Conservation (phyloP, 2,797 vertebrate species). For the Malurus splendens region DNA sequence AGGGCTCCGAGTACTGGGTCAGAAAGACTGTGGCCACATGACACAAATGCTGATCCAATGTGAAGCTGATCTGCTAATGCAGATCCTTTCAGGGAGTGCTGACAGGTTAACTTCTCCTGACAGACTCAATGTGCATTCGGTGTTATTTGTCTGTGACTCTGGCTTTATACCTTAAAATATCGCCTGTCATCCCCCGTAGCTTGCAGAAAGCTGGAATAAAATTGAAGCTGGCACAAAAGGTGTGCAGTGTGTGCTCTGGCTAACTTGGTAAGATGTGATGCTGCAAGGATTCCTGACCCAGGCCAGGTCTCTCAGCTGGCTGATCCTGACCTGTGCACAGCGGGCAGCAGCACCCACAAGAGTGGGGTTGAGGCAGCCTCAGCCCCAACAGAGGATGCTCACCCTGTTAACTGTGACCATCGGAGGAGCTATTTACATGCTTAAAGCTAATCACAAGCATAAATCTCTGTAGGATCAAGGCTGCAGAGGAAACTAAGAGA, state of each 20-base stretch:
- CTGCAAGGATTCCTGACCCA: not conserved
- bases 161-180: conserved; percentile 50
- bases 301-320: not conserved
- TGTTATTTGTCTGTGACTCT: conserved; percentile 38
- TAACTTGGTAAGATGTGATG: not conserved
- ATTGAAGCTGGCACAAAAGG: conserved; percentile 36
- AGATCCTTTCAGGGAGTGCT: conserved; percentile 14
- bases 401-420: not conserved
- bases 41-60: conserved; percentile 9
- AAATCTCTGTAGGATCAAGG: conserved; percentile 19
- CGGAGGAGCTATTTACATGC: not conserved
- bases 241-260: not conserved
- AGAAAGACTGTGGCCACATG: not conserved
- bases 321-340: not conserved
- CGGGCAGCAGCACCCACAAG: not conserved
- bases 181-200: not conserved
- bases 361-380: not conserved
- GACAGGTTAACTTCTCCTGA: conserved; percentile 43
- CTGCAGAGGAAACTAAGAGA: not conserved
- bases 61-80: conserved; percentile 34
- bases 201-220: conserved; percentile 13
- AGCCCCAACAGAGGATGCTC: not conserved
- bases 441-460: conserved; percentile 3
- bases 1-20: not conserved
- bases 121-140: not conserved